Evolutionary conservation across 92 coral and sea anemone species (phyloP).

Genomic region (Isaurus tuberculatus): DNA sequence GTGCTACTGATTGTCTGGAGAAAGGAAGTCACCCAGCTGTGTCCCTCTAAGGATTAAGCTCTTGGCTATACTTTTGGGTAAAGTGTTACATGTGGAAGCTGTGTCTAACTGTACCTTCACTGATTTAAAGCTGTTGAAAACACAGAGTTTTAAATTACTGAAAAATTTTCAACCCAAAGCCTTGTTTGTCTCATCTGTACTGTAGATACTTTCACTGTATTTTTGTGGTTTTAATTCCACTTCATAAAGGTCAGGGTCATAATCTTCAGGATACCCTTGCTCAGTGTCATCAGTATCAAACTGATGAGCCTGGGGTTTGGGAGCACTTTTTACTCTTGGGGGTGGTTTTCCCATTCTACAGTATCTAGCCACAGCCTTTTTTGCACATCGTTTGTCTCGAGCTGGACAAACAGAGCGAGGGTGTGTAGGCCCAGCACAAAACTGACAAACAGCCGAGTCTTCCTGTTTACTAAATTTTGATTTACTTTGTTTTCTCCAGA

Average conservation of each 20-base stretch:
- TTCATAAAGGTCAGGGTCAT: conserved; percentile 45
- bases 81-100: conserved; percentile 56
- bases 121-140: conserved; percentile 51
- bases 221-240: conserved; percentile 50
- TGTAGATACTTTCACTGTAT: conserved; percentile 38
- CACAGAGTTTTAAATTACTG: conserved; percentile 44
- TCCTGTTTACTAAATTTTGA: conserved; percentile 41
- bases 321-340: conserved; percentile 28
- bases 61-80: conserved; percentile 28
- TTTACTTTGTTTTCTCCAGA: conserved; percentile 54
- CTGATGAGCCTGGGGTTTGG: conserved; percentile 55
- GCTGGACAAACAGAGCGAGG: conserved; percentile 57
- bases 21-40: conserved; percentile 27
- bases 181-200: conserved; percentile 16
- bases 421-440: conserved; percentile 58
- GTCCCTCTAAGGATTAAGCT: conserved; percentile 33
- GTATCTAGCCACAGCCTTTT: conserved; percentile 49
- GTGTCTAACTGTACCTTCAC: conserved; percentile 45
- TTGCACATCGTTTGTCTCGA: conserved; percentile 56
- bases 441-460: conserved; percentile 40
- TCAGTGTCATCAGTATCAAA: conserved; percentile 45
- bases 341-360: conserved; percentile 52
- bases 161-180: conserved; percentile 43
- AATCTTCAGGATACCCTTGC: conserved; percentile 23
- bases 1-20: conserved; percentile 47